Conservation (phyloP, 92 coral and sea anemone species). For the Micromussa lordhowensis region DNA sequence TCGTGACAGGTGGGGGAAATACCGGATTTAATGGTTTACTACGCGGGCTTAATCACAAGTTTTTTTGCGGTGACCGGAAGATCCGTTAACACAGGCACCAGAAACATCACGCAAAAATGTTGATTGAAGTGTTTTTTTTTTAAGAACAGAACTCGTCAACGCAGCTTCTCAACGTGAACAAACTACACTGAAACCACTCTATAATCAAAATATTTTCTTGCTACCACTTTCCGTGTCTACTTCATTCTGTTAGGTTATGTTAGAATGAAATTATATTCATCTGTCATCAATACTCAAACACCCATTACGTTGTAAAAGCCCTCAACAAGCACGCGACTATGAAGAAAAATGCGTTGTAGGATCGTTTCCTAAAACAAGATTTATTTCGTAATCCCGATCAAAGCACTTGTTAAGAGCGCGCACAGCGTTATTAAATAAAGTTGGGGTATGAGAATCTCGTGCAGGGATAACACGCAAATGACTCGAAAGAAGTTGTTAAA, state of each 20-base stretch:
- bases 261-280: not conserved
- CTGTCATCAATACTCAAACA: not conserved
- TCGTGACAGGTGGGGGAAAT: not conserved
- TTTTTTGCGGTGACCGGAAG: not conserved
- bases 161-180: not conserved
- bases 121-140: not conserved
- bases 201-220: not conserved
- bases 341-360: not conserved
- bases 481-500: not conserved
- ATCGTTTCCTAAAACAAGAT: not conserved
- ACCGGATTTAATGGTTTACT: not conserved
- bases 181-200: not conserved
- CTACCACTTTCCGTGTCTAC: not conserved
- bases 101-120: not conserved
- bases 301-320: not conserved
- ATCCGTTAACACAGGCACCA: not conserved
- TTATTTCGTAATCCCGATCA: not conserved
- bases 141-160: not conserved
- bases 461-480: not conserved
- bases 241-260: not conserved
- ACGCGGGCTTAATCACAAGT: not conserved
- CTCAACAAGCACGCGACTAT: not conserved
- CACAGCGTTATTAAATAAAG: not conserved
- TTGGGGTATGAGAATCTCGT: not conserved
- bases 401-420: not conserved